Conservation (phyloP, 2,888 invertebrate species). For the Ornithoptera alexandrae region DNA sequence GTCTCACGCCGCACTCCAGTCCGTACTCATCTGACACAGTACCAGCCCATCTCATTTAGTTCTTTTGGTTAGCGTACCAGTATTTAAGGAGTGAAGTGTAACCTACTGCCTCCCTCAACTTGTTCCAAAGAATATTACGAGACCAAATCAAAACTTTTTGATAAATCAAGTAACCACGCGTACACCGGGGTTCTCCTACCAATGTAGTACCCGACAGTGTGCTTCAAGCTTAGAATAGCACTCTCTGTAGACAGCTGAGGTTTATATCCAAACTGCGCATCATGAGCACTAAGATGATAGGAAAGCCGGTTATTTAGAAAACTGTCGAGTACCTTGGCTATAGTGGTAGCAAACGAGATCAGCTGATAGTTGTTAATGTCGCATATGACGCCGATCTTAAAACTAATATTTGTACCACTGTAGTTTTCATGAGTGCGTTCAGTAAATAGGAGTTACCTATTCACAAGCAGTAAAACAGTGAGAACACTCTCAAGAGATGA, state of each 20-base stretch:
- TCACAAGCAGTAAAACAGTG: neutral
- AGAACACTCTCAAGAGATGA: neutral
- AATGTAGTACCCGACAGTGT: neutral
- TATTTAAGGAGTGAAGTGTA: neutral
- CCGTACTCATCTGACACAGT: neutral
- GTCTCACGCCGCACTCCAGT: neutral
- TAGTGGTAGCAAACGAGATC: neutral
- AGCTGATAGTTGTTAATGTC: neutral
- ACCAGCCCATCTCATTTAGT: neutral
- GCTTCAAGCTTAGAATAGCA: neutral
- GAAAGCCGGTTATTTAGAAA: neutral
- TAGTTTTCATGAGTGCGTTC: neutral
- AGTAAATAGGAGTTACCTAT: neutral
- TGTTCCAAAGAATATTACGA: neutral
- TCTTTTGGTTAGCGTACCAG: conserved; percentile 3
- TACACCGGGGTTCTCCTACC: neutral
- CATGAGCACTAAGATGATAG: neutral
- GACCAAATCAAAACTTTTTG: neutral
- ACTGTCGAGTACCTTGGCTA: neutral
- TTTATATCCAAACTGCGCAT: neutral
- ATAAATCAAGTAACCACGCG: neutral
- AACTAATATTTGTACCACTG: neutral
- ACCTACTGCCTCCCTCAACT: neutral
- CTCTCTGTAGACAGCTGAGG: neutral
- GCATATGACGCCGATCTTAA: neutral